Evolutionary conservation across 2,113 vertebrate genomes (phyloP).

Genomic region (Chloropsis hardwickii): DNA sequence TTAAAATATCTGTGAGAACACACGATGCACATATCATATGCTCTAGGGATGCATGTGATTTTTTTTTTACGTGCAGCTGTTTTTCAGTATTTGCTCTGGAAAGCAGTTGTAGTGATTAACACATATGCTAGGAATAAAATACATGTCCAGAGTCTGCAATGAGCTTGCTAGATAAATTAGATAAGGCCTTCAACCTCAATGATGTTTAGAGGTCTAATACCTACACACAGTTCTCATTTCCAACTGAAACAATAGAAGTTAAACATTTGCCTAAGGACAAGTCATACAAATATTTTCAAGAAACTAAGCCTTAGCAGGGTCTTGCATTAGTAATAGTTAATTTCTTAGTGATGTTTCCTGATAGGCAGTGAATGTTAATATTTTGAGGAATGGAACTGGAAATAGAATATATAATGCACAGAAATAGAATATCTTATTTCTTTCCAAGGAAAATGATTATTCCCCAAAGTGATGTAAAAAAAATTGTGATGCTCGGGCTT

Average conservation of each 20-base stretch:
- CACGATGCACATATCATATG: not conserved
- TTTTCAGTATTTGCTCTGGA: not conserved
- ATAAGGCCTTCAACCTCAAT: not conserved
- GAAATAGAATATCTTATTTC: not conserved
- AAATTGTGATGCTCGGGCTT: not conserved
- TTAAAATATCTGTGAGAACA: not conserved
- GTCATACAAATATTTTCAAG: not conserved
- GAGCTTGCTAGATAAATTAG: not conserved
- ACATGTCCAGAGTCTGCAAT: not conserved
- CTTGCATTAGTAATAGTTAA: not conserved
- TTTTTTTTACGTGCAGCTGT: not conserved
- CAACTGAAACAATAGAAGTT: not conserved
- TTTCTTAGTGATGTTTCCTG: not conserved
- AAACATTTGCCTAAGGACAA: not conserved
- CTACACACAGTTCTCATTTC: not conserved
- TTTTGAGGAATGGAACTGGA: not conserved
- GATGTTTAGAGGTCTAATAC: not conserved
- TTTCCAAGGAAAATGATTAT: not conserved
- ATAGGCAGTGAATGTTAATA: not conserved
- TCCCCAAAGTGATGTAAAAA: not conserved
- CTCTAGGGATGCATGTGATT: not conserved
- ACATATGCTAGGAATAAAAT: not conserved
- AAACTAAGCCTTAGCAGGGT: not conserved
- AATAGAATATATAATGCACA: not conserved
- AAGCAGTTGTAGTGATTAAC: not conserved